Percentiles rank a stretch among this genome's conserved stretches.
These are phyloP conservation scores for Drosophila pachea DNA, from an alignment of 1,140 invertebrate genomes.

Conservation along the genomic window DNA sequence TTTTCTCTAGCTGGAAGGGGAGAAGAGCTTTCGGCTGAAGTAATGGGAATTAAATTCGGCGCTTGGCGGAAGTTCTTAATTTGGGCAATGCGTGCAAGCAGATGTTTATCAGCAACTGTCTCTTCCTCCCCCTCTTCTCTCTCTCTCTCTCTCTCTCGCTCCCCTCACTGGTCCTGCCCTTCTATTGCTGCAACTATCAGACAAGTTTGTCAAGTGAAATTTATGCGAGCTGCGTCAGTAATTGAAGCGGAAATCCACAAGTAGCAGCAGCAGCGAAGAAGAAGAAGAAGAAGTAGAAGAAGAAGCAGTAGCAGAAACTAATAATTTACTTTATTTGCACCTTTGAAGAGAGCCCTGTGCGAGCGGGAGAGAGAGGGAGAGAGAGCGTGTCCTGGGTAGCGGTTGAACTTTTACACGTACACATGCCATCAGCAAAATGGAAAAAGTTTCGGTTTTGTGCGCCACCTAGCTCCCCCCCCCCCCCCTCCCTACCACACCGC, in stretches of 20 bases:
- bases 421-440: conserved; percentile 76
- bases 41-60: conserved; percentile 55
- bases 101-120: conserved; percentile 3
- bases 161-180: not conserved
- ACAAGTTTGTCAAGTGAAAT: conserved; percentile 75
- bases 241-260: conserved; percentile 77
- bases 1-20: too few relatives aligned
- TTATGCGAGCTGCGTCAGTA: conserved; percentile 66
- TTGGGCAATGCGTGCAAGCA: conserved; percentile 40
- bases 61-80: conserved; percentile 61
- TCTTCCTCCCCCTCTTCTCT: not conserved
- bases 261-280: conserved; percentile 30
- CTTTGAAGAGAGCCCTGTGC: conserved; percentile 60
- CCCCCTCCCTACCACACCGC: not conserved
- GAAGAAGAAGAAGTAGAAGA: not conserved
- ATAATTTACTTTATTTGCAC: conserved; percentile 78
- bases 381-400: not conserved
- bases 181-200: conserved; percentile 46
- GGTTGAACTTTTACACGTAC: conserved; percentile 67
- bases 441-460: conserved; percentile 63
- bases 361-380: not conserved
- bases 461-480: not conserved
- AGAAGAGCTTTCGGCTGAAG: too few relatives aligned
- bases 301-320: conserved; percentile 52
- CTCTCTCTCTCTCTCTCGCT: not conserved